A percentile compares a stretch with the other conserved stretches of the same genome.
phyloP scores from a whole-genome alignment of 2,113 vertebrate species.

The Ammospiza nelsoni region DNA sequence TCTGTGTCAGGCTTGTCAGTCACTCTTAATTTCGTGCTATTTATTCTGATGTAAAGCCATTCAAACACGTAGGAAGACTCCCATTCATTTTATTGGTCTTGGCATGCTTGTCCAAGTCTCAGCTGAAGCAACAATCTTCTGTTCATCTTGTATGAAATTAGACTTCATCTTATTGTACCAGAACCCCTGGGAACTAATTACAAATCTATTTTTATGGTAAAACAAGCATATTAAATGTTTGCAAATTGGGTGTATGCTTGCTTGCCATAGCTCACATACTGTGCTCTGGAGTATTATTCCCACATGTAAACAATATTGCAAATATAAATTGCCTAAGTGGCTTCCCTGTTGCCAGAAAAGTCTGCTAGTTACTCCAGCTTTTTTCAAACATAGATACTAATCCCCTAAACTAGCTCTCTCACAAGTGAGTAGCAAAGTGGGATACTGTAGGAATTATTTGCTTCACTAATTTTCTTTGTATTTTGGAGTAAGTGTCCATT shows the following conservation, averaged over 20 bases:
- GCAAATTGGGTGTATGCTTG: conserved; percentile 44
- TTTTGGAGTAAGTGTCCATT: background rate
- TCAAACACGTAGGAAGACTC: background rate
- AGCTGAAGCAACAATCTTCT: background rate
- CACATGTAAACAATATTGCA: conserved; percentile 14
- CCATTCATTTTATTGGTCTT: conserved; percentile 15
- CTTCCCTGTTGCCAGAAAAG: background rate
- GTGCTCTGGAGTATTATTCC: conserved; percentile 10
- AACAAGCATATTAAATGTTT: conserved; percentile 48
- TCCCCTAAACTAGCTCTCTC: background rate
- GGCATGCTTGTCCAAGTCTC: background rate
- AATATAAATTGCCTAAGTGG: conserved; percentile 17
- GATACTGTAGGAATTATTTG: background rate
- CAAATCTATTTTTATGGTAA: conserved; percentile 32
- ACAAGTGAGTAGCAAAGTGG: background rate
- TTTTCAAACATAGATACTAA: background rate
- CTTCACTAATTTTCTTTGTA: background rate
- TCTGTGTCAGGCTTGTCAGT: background rate
- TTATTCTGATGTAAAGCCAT: background rate
- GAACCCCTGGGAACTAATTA: conserved; percentile 45
- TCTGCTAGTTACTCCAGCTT: background rate
- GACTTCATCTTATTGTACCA: background rate
- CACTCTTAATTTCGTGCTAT: background rate
- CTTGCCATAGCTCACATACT: conserved; percentile 18
- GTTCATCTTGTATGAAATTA: conserved; percentile 20